phyloP scores from a whole-genome alignment of 1,140 invertebrate genomes.

The Dinoponera quadriceps region DNA sequence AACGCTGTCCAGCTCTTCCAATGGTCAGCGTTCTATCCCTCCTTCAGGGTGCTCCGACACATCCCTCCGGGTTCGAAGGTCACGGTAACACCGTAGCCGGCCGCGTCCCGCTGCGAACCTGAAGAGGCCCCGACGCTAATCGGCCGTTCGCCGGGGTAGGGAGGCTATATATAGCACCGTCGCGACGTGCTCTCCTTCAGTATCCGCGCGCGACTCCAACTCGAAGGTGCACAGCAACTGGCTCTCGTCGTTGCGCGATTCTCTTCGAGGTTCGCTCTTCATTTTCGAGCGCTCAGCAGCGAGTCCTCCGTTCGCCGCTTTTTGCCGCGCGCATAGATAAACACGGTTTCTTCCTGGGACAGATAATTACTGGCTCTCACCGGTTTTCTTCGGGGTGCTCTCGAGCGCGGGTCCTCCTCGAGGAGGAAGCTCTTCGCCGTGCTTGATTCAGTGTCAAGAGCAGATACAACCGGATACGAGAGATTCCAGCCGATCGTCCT shows the following conservation, averaged over 20 bases:
- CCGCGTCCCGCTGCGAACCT: slow-evolving; percentile 19
- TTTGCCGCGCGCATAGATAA: not conserved
- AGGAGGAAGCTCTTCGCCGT: not conserved
- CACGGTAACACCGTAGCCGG: slow-evolving; percentile 68
- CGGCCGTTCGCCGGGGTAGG: slow-evolving; percentile 31
- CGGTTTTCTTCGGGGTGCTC: not conserved
- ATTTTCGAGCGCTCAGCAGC: not conserved
- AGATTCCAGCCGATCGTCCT: not conserved
- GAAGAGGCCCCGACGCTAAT: slow-evolving; percentile 17
- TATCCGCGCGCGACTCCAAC: slow-evolving; percentile 56
- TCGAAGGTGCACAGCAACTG: not conserved
- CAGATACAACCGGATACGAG: not conserved
- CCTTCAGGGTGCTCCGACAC: slow-evolving; percentile 59
- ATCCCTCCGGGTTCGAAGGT: slow-evolving; percentile 80
- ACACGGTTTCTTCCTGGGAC: not conserved
- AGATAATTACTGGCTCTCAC: not conserved
- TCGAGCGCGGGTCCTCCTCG: not conserved
- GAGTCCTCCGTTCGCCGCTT: not conserved
- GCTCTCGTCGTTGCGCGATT: not conserved
- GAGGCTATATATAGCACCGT: slow-evolving; percentile 65
- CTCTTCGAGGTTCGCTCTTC: not conserved
- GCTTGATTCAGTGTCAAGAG: not conserved
- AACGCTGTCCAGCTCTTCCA: slow-evolving; percentile 61
- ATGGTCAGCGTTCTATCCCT: slow-evolving; percentile 71
- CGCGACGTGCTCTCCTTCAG: slow-evolving; percentile 71